A percentile compares a stretch with the other conserved stretches of the same genome.
Evolutionary conservation across 2,113 vertebrate genomes (phyloP).

Genomic region (Piprites chloris): DNA sequence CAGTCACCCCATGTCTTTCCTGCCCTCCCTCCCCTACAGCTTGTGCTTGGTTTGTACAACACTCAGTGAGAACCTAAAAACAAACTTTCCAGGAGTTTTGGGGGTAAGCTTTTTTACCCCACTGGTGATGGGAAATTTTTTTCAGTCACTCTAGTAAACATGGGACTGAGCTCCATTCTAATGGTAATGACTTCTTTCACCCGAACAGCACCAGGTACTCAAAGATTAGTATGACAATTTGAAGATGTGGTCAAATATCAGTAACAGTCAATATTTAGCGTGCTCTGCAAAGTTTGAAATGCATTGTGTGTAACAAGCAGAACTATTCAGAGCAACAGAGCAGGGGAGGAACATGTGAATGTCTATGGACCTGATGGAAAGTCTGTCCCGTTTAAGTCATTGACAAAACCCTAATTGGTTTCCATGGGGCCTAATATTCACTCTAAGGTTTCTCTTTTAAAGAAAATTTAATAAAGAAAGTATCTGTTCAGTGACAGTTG

Average conservation of each 20-base stretch:
- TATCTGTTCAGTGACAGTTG: not conserved
- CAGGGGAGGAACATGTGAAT: not conserved
- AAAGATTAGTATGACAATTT: not conserved
- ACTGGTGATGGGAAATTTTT: not conserved
- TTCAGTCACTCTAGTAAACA: not conserved
- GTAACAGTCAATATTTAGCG: not conserved
- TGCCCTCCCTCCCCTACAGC: not conserved
- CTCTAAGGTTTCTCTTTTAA: not conserved
- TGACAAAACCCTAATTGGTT: not conserved
- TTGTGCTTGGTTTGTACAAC: accelerated
- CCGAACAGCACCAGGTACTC: not conserved
- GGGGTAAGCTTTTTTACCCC: accelerated
- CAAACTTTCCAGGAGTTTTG: not conserved
- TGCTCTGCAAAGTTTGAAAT: not conserved
- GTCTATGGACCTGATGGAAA: not conserved
- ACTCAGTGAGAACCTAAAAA: not conserved
- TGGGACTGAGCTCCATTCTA: not conserved
- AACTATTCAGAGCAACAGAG: not conserved
- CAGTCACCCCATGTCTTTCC: not conserved
- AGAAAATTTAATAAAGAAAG: not conserved
- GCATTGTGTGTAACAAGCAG: not conserved
- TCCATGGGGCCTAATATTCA: not conserved
- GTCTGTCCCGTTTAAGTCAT: not conserved
- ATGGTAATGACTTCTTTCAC: not conserved
- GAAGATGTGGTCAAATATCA: not conserved